Conservation (phyloP, 2,113 vertebrate species). For the Brachypteracias leptosomus region DNA sequence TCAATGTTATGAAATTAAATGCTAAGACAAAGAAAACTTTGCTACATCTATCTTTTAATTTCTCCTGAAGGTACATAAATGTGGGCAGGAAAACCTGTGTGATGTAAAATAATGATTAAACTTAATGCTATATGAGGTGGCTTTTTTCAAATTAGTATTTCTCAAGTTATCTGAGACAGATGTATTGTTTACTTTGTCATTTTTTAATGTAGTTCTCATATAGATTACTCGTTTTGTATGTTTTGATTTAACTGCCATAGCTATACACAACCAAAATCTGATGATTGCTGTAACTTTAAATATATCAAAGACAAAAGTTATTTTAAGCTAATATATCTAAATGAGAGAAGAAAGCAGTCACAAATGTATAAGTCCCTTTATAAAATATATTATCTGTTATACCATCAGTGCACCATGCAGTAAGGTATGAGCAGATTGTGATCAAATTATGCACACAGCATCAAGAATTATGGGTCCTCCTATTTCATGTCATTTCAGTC, state of each 20-base stretch:
- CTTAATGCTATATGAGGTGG: not conserved
- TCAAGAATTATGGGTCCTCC: not conserved
- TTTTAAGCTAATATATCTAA: not conserved
- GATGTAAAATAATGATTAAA: not conserved
- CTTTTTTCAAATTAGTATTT: not conserved
- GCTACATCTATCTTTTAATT: not conserved
- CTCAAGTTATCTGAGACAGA: not conserved
- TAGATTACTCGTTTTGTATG: not conserved
- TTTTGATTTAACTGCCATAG: not conserved
- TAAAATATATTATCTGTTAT: not conserved
- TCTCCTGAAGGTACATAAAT: not conserved
- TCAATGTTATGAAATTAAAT: not conserved
- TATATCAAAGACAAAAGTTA: not conserved
- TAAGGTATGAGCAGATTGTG: not conserved
- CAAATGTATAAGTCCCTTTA: not conserved
- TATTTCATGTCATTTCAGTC: not conserved
- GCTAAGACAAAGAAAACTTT: conserved; percentile 1
- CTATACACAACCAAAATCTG: not conserved
- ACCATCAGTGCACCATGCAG: not conserved
- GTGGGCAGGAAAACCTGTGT: not conserved
- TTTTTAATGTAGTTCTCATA: not conserved
- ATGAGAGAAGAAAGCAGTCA: not conserved
- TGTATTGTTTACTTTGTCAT: not conserved
- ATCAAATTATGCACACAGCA: not conserved
- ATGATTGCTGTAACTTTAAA: not conserved